These are phyloP conservation scores for Epistrophe eligans DNA, from an alignment of 2,888 invertebrate genomes.

Conservation along the genomic window DNA sequence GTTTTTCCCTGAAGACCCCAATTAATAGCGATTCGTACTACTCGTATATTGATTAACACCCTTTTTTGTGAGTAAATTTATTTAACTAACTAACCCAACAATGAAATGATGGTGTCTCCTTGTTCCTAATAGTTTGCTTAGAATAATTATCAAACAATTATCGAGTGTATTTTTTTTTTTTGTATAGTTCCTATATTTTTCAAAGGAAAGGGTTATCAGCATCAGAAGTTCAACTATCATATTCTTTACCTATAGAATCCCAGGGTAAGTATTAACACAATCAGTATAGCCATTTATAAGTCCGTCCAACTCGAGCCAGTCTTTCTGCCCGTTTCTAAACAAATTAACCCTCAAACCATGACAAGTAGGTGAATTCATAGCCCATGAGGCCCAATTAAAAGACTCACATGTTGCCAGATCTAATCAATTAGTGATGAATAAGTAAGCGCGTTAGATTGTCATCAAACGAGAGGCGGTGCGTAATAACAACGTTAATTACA, in stretches of 20 bases:
- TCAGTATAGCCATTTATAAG: constrained; percentile 19
- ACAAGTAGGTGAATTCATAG: constrained; percentile 27
- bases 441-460: constrained; percentile 71
- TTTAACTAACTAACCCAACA: constrained; percentile 51
- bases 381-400: constrained; percentile 64
- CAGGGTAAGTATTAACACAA: constrained; percentile 69
- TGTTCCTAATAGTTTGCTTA: constrained; percentile 32
- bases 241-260: constrained; percentile 71
- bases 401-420: constrained; percentile 71
- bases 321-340: constrained; percentile 22
- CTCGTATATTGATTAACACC: constrained; percentile 54
- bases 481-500: constrained; percentile 73
- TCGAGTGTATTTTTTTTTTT: constrained; percentile 17
- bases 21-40: constrained; percentile 46
- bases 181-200: background rate
- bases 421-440: constrained; percentile 75
- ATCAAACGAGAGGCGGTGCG: constrained; percentile 73
- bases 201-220: constrained; percentile 65
- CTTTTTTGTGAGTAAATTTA: constrained; percentile 58
- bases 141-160: constrained; percentile 72
- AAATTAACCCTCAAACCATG: constrained; percentile 63
- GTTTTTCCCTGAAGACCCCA: constrained; percentile 42
- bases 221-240: constrained; percentile 50
- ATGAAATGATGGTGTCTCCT: constrained; percentile 35
- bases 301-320: background rate